These are phyloP conservation scores for Riparia riparia DNA, from an alignment of 2,113 vertebrate species.

Conservation along the genomic window DNA sequence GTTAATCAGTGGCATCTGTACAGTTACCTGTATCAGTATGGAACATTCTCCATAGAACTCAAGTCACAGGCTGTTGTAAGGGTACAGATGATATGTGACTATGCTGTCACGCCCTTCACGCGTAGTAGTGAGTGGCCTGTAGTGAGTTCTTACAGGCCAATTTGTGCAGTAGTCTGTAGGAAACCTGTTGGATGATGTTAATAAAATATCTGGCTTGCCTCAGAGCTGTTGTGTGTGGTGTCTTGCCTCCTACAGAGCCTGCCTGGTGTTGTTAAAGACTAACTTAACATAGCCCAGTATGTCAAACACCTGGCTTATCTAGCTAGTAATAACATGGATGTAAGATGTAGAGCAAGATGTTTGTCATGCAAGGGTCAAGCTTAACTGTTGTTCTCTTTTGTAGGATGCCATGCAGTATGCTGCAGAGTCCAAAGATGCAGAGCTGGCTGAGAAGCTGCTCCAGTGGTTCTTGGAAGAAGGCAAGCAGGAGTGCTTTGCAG, in stretches of 20 bases:
- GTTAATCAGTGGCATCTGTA: not conserved
- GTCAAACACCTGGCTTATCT: not conserved
- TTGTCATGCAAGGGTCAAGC: not conserved
- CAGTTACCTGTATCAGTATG: not conserved
- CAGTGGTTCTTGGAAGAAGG: slow-evolving; percentile 92
- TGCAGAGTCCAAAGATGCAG: slow-evolving; percentile 87
- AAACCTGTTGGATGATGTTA: not conserved
- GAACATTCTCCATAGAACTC: not conserved
- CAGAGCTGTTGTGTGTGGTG: not conserved
- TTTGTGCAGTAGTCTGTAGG: not conserved
- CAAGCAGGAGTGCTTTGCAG: slow-evolving; percentile 87
- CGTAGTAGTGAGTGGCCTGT: too few species aligned
- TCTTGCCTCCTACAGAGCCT: not conserved
- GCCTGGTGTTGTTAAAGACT: not conserved
- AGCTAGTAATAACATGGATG: not conserved
- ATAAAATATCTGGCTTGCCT: not conserved
- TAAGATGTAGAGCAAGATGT: not conserved
- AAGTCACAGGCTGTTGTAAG: not conserved
- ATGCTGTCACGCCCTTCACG: not conserved
- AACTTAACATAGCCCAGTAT: not conserved
- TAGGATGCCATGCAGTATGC: slow-evolving; percentile 92
- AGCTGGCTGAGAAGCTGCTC: slow-evolving; percentile 86
- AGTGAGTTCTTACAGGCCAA: not conserved
- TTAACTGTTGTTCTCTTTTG: not conserved
- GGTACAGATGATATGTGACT: not conserved